Percentiles rank a stretch among this genome's conserved stretches.
Conservation (phyloP, 2,797 vertebrate genomes). For the Mareca penelope region DNA sequence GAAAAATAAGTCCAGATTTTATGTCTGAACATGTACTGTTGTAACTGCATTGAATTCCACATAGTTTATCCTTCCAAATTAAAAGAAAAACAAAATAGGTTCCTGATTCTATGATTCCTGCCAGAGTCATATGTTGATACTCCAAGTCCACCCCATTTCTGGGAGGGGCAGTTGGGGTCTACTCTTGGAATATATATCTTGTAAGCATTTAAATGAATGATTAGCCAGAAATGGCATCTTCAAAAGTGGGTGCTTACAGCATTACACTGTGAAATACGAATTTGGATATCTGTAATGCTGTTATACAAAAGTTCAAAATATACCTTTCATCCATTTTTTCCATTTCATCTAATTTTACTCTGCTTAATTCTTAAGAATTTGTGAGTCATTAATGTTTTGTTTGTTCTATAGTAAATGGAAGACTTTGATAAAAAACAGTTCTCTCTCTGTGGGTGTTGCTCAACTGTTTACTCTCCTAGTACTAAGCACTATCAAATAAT, state of each 20-base stretch:
- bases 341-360: neutral
- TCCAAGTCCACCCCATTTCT: neutral
- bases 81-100: neutral
- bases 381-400: neutral
- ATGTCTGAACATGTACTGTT: neutral
- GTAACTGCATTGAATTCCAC: neutral
- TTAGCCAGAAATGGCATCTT: neutral
- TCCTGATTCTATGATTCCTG: neutral
- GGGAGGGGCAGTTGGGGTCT: neutral
- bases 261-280: neutral
- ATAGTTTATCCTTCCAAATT: neutral
- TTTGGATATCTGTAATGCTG: neutral
- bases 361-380: neutral
- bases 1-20: neutral
- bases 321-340: neutral
- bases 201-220: neutral
- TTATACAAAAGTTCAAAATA: neutral
- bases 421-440: neutral
- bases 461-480: neutral
- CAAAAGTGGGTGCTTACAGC: neutral
- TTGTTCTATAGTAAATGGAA: neutral
- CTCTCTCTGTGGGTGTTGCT: neutral
- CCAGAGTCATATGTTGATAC: neutral
- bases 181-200: neutral
- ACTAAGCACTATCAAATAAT: neutral